Evolutionary conservation across 1,140 invertebrate genomes (phyloP), one percentile per base, ranked within the genome.

Genomic region (Polyergus mexicanus): DNA sequence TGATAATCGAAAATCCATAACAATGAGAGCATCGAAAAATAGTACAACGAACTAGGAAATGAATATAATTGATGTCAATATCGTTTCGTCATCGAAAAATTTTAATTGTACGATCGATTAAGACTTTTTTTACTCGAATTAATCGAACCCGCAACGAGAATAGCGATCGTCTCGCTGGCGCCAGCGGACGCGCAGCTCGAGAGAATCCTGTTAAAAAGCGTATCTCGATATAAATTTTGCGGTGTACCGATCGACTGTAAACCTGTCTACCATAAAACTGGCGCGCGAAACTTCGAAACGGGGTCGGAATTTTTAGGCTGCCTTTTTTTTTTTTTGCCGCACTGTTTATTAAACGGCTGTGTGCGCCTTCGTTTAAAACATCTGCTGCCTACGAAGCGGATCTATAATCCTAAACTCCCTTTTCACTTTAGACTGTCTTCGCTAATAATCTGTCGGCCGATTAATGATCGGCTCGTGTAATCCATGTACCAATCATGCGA

Each of bases 191-290:
- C 62, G 44, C 25, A n/a, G 28, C 71, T 72, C 38, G 11, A 25
- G 38, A 22, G 28, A 62, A 62, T 74, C 78, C 72, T 74, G 78
- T 83, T 47, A 83, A 83, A 83, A 72, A 83, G 19, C 25, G 19
- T 35, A 74, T 83, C 54, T 83, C 41, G 13, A 72, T 83, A 13
- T 74, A 74, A 83, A 83, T 83, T 83, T 56, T 22, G 78, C 38
- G 66, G 51, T 72, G 47, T 8, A 16, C 47, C 2, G n/a, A n/a
- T 74, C n/a, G 54, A 74, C 54, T 19, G 54, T 81, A 81, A 83
- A 25, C 54, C n/a, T n/a, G 54, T 83, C 60, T 66, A 68, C 13
- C n/a, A 22, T 54, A 72, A 83, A 83, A 72, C 68, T 25, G 68
- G 54, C 68, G 13, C 41, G 78, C 38, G n/a, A 60, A 83, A 72